These are phyloP conservation scores for Etia nguti DNA, from an alignment of 2,113 vertebrate species.

Conservation along the genomic window DNA sequence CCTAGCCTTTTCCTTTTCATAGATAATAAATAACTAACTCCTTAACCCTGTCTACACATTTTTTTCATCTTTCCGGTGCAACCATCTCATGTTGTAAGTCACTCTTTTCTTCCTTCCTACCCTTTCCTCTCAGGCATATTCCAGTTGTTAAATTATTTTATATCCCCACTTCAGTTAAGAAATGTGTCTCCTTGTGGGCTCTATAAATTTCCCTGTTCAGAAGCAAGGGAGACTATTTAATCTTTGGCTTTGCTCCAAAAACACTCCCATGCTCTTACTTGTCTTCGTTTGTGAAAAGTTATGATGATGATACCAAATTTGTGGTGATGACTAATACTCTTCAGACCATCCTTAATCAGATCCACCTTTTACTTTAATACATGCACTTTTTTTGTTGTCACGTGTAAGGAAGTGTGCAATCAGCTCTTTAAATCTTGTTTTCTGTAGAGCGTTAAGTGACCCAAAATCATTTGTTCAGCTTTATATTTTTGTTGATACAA, in stretches of 20 bases:
- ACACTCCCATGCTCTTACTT: neutral
- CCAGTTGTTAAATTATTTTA: constrained; percentile 6
- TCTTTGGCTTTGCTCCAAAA: constrained; percentile 20
- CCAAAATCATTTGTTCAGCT: neutral
- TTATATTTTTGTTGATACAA: neutral
- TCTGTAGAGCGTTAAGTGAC: neutral
- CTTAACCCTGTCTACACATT: neutral
- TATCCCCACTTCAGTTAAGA: constrained; percentile 12
- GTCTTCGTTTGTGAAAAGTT: neutral
- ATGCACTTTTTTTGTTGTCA: neutral
- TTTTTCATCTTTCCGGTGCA: neutral
- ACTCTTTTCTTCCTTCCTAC: neutral
- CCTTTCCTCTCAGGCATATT: neutral
- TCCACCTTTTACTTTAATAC: neutral
- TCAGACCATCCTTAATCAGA: neutral
- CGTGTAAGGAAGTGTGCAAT: neutral
- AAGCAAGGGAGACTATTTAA: neutral
- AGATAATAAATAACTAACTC: neutral
- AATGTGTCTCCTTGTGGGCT: constrained; percentile 30
- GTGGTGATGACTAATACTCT: constrained; percentile 1
- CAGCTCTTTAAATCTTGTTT: neutral
- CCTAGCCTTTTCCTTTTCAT: neutral
- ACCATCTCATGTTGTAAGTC: constrained; percentile 10
- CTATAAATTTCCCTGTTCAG: constrained; percentile 9
- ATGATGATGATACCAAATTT: constrained; percentile 9